Base-by-base conservation (phyloP, 30 jellyfish, hydroid and myxozoan genomes). In the Aurelia sp. region DNA sequence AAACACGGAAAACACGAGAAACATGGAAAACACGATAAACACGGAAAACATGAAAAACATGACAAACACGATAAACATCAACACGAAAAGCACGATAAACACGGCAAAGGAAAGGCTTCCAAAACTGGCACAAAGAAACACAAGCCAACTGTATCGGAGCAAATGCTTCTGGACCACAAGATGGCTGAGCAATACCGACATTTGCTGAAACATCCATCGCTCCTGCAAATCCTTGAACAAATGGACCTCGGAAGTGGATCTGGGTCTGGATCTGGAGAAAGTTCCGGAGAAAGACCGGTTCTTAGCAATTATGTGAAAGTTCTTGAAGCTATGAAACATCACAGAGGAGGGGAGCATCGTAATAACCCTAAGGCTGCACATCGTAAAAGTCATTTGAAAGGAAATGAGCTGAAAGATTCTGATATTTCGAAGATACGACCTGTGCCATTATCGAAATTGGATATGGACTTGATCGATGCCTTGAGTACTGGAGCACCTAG, bases 401-500 rank as follows among this genome's bases (percentile, higher is more conserved):
- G 67, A 31, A 11, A 48, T 52, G 72, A 80, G 21, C 53, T 71
- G 51, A 79, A 86, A 78, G 71, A 58, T 10, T 40, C 83, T 8
- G 94, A 92, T 19, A 66, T 60, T 33, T 35, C 70, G 48, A 78
- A 70, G 62, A 23, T 86, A n/a, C 84, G 62, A 37, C 96, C 96
- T 3, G 87, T 92, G 61, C 98, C 98, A 21, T 33, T 92, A 90
- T 78, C 92, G 19, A 62, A 84, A 19, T 40, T 84, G 23, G 98
- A 92, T 79, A 40, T 81, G 37, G 92, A 87, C 12, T 73, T 84
- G 63, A 92, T 92, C 31, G 84, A 88, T 88, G 96, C 93, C 0
- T 71, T 92, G 55, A 92, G 98, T 74, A 61, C 88, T 62, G 98
- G 88, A 73, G 75, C 76, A 31, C 94, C 94, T 37, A 74, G 94